A percentile compares a stretch with the other conserved stretches of the same genome.
Conservation (phyloP, 2,113 vertebrate species). For the Mesocricetus auratus region DNA sequence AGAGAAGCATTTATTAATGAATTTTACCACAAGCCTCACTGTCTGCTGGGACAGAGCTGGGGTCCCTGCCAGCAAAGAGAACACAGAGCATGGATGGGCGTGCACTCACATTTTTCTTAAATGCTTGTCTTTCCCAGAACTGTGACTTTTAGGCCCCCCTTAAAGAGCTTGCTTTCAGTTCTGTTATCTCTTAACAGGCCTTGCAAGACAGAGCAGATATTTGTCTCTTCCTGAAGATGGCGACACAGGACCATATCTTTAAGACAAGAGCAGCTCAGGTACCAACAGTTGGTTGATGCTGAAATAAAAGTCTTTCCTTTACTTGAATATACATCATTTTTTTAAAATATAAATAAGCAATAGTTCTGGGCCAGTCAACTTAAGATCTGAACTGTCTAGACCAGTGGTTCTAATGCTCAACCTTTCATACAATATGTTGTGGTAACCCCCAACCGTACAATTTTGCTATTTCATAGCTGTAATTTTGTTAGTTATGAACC, state of each 20-base stretch:
- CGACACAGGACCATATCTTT: slow-evolving; percentile 15
- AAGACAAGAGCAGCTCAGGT: background rate
- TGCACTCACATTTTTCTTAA: background rate
- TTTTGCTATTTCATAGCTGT: background rate
- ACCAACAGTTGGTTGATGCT: background rate
- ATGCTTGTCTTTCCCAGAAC: slow-evolving; percentile 4
- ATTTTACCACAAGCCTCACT: background rate
- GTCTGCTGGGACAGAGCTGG: background rate
- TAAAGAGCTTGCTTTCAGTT: slow-evolving; percentile 26
- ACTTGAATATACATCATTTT: background rate
- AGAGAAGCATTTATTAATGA: background rate
- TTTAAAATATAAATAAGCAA: background rate
- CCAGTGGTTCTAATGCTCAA: background rate
- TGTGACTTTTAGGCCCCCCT: background rate
- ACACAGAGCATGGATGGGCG: background rate
- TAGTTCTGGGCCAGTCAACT: background rate
- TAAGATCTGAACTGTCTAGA: background rate
- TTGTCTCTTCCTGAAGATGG: slow-evolving; percentile 78
- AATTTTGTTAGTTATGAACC: background rate
- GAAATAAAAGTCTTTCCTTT: slow-evolving; percentile 32
- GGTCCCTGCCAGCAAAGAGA: background rate
- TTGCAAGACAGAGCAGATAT: background rate
- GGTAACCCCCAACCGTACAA: background rate
- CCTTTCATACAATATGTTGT: background rate
- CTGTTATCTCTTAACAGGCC: slow-evolving; percentile 9